Conservation (phyloP, 2,888 invertebrate genomes). For the Orgyia antiqua region DNA sequence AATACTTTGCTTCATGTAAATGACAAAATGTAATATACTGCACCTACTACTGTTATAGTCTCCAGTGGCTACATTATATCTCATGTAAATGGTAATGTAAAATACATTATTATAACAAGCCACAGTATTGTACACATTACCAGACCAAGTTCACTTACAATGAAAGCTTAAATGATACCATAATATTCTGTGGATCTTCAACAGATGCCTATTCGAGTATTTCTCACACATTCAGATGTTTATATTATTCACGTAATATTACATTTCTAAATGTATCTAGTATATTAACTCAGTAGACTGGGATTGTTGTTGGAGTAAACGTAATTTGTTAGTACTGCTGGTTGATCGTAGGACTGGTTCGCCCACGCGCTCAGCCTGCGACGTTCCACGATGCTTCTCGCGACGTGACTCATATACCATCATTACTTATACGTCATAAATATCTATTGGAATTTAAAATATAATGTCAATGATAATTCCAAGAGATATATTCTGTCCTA, state of each 20-base stretch:
- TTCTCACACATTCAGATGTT: slow-evolving; percentile 28
- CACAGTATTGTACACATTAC: slow-evolving; percentile 3
- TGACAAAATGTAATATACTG: no score
- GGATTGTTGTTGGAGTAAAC: slow-evolving; percentile 39
- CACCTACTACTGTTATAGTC: no score
- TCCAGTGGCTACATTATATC: no score
- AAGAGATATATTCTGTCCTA: no score
- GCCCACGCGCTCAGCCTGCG: slow-evolving; percentile 47
- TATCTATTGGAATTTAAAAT: slow-evolving; percentile 20
- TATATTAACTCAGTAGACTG: slow-evolving; percentile 25
- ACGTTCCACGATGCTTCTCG: slow-evolving; percentile 42
- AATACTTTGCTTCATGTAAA: no score
- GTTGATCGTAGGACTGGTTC: slow-evolving; percentile 46
- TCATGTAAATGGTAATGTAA: neutral
- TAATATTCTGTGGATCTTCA: slow-evolving; percentile 13
- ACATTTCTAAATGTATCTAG: slow-evolving; percentile 19
- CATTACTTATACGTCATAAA: slow-evolving; percentile 41
- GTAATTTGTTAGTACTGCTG: slow-evolving; percentile 60
- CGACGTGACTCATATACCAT: slow-evolving; percentile 53
- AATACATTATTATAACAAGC: slow-evolving; percentile 1
- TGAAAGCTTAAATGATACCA: slow-evolving; percentile 12
- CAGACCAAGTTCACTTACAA: slow-evolving; percentile 7
- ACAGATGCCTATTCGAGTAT: slow-evolving; percentile 15
- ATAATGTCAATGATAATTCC: slow-evolving; percentile 5
- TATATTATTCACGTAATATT: slow-evolving; percentile 21